Percentiles rank a stretch among this genome's conserved stretches.
Conservation (phyloP, 2,113 vertebrate genomes). For the Phoxinus phoxinus region DNA sequence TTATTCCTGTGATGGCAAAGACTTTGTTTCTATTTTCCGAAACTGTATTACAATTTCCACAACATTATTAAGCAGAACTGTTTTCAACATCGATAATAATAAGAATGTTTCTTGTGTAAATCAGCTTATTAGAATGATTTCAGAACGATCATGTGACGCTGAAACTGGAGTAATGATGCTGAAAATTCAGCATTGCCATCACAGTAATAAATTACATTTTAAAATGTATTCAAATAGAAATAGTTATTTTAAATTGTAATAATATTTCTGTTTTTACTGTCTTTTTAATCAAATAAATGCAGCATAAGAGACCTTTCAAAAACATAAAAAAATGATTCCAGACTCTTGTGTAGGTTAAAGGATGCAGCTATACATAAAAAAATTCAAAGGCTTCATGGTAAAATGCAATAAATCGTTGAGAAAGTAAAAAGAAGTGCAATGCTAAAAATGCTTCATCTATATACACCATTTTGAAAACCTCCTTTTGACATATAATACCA, state of each 20-base stretch:
- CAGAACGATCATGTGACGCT: neutral
- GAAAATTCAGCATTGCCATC: neutral
- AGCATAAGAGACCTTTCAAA: neutral
- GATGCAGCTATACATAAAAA: constrained; percentile 46
- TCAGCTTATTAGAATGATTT: neutral
- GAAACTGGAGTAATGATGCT: neutral
- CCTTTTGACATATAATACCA: constrained; percentile 52
- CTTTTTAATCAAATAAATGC: too few species aligned
- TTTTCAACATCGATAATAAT: neutral
- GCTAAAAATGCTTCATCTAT: constrained; percentile 33
- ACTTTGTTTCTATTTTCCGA: too few species aligned
- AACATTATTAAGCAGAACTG: too few species aligned
- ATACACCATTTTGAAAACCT: constrained; percentile 64
- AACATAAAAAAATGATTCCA: neutral
- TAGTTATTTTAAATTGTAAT: neutral
- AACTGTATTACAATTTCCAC: too few species aligned
- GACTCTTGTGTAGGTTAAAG: constrained; percentile 35
- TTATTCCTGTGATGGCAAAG: neutral
- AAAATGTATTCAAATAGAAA: neutral
- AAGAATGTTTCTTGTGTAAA: neutral
- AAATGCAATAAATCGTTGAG: constrained; percentile 28
- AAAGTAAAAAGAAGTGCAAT: constrained; percentile 50
- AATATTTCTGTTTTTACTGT: neutral
- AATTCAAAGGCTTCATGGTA: constrained; percentile 56
- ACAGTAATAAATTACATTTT: neutral